Conservation (phyloP, 2,113 vertebrate genomes). For the Hippocampus abdominalis region DNA sequence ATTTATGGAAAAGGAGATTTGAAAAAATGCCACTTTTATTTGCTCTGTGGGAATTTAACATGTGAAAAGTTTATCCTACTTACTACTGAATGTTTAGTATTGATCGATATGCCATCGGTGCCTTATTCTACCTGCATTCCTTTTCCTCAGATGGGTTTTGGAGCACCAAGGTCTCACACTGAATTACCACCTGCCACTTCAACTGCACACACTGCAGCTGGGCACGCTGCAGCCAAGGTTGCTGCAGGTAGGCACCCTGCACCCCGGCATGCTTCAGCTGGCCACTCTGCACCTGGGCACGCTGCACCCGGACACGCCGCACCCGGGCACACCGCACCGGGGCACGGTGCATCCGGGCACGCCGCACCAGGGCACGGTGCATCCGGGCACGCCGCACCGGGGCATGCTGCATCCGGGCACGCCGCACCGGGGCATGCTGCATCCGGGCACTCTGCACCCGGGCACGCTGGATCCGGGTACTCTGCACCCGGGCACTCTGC, state of each 20-base stretch:
- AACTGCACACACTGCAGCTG: neutral
- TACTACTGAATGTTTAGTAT: neutral
- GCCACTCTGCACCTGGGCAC: conserved; percentile 17
- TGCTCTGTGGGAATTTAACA: too few species aligned
- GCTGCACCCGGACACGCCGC: neutral
- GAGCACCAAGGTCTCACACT: conserved; percentile 38
- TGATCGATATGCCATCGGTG: neutral
- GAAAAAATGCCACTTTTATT: neutral
- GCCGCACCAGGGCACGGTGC: neutral
- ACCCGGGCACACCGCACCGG: too few species aligned
- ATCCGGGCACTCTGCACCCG: too few species aligned
- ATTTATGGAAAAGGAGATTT: too few species aligned
- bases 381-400: neutral
- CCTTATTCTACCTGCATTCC: conserved; percentile 24
- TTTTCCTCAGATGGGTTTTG: conserved; percentile 57
- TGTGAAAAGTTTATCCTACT: neutral
- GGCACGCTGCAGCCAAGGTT: neutral
- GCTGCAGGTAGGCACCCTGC: neutral
- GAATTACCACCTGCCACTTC: conserved; percentile 60
- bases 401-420: too few species aligned
- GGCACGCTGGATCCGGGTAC: too few species aligned
- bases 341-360: too few species aligned
- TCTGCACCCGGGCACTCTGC: too few species aligned
- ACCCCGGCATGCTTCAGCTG: neutral
- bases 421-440: too few species aligned